Conservation (phyloP, 2,797 vertebrate species). For the Anniella stebbinsi region DNA sequence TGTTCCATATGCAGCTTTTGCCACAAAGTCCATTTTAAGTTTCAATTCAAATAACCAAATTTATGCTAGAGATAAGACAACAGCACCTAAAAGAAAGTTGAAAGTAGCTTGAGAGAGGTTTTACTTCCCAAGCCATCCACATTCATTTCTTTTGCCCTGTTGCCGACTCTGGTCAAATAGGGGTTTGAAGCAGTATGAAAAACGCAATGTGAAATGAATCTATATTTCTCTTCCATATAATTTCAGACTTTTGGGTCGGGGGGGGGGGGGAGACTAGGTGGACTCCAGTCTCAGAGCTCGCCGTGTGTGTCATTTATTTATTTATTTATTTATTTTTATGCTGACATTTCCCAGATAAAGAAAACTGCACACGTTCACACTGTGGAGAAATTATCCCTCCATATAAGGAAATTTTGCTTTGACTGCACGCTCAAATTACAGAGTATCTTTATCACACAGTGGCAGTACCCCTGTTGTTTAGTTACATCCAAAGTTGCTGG, state of each 20-base stretch:
- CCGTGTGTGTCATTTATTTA: not conserved
- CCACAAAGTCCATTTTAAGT: not conserved
- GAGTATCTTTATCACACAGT: not conserved
- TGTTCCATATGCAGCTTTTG: constrained; percentile 34
- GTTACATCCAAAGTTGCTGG: not conserved
- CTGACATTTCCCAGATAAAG: constrained; percentile 57
- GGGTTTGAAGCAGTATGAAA: not conserved
- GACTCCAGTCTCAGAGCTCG: not conserved
- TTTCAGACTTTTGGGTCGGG: too few species aligned
- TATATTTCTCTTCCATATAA: too few species aligned
- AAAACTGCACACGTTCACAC: constrained; percentile 53
- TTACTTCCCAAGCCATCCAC: not conserved
- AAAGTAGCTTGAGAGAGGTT: not conserved
- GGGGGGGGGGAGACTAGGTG: too few species aligned
- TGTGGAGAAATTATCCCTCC: constrained; percentile 49
- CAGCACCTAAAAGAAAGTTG: not conserved
- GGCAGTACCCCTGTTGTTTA: not conserved
- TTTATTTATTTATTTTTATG: constrained; percentile 27
- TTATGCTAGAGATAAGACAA: not conserved
- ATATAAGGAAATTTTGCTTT: constrained; percentile 32
- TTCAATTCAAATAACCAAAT: constrained; percentile 44
- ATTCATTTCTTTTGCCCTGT: too few species aligned
- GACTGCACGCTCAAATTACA: constrained; percentile 1
- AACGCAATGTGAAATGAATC: not conserved
- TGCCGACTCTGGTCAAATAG: not conserved